Percentiles rank a stretch among this genome's conserved stretches.
These are phyloP conservation scores for Magallana ariakensis DNA, from an alignment of 1,140 invertebrate genomes.

Conservation along the genomic window DNA sequence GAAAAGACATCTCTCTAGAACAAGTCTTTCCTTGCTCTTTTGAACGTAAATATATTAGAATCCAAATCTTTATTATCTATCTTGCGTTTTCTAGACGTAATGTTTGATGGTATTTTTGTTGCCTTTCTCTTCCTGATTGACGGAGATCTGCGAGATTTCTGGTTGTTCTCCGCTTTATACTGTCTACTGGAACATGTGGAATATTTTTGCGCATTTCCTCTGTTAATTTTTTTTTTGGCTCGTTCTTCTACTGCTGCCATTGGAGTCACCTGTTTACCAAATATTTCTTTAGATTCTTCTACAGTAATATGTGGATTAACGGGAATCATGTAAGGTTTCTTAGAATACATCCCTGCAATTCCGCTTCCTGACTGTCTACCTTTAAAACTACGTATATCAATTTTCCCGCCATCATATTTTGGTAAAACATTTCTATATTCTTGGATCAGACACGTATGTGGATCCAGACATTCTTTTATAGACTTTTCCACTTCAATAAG, in stretches of 20 bases:
- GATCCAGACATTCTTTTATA: background rate
- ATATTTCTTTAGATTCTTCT: background rate
- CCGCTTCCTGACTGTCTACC: background rate
- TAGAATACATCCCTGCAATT: background rate
- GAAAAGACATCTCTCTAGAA: slow-evolving; percentile 40
- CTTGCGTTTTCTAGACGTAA: background rate
- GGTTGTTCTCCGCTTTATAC: background rate
- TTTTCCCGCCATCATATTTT: background rate
- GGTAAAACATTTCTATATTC: background rate
- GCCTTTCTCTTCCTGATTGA: background rate
- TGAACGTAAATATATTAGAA: slow-evolving; percentile 20
- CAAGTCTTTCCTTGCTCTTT: too few relatives aligned
- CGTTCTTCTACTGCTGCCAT: slow-evolving; percentile 48
- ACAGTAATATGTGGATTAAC: background rate
- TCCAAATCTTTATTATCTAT: background rate
- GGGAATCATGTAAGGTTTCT: slow-evolving; percentile 46
- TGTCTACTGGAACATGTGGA: slow-evolving; percentile 5
- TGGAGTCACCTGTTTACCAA: slow-evolving; percentile 34
- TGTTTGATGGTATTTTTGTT: background rate
- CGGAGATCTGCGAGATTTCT: background rate
- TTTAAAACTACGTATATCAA: slow-evolving; percentile 10
- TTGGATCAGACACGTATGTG: background rate
- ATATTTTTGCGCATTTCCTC: background rate
- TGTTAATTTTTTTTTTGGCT: slow-evolving; percentile 41
- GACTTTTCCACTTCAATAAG: slow-evolving; percentile 8